phyloP scores from a whole-genome alignment of 2,797 vertebrate genomes.

The Carapus acus region DNA sequence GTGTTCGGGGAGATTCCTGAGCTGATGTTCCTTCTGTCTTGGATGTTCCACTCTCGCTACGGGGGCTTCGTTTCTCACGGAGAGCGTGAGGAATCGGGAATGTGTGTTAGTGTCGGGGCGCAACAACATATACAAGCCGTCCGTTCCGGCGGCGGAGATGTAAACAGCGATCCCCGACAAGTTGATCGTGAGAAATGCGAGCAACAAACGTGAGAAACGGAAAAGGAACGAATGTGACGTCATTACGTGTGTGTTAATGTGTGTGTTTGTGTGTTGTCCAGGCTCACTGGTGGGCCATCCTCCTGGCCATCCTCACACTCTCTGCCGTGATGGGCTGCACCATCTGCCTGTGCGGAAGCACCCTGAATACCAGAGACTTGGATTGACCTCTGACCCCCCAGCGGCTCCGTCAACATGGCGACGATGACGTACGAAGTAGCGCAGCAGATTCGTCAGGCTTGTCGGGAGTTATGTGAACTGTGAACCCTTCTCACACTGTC shows the following conservation, averaged over 20 bases:
- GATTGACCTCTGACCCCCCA: constrained; percentile 9
- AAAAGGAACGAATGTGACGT: background rate
- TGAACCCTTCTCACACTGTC: too few species aligned
- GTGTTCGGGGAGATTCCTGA: constrained; percentile 13
- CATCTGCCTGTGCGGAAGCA: constrained; percentile 66
- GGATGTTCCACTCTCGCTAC: constrained; percentile 28
- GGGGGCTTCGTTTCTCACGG: constrained; percentile 20
- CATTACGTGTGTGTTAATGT: background rate
- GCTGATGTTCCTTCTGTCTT: constrained; percentile 20
- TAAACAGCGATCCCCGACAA: constrained; percentile 4
- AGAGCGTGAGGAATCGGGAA: constrained; percentile 54
- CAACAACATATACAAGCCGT: constrained; percentile 5
- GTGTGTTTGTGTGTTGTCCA: constrained; percentile 34
- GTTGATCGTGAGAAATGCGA: too few species aligned
- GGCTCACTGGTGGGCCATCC: constrained; percentile 76
- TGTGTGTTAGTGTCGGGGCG: constrained; percentile 28
- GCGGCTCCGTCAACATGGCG: constrained; percentile 5
- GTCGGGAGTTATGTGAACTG: too few species aligned
- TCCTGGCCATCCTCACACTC: constrained; percentile 67
- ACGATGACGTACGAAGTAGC: background rate
- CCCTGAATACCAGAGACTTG: constrained; percentile 52
- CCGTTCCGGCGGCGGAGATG: constrained; percentile 2
- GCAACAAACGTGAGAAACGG: too few species aligned
- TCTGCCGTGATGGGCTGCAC: constrained; percentile 74
- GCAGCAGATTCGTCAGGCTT: too few species aligned